Evolutionary conservation across 2,113 vertebrate species (phyloP), one percentile per base, ranked within the genome.

Genomic region (Gallinago undulata): DNA sequence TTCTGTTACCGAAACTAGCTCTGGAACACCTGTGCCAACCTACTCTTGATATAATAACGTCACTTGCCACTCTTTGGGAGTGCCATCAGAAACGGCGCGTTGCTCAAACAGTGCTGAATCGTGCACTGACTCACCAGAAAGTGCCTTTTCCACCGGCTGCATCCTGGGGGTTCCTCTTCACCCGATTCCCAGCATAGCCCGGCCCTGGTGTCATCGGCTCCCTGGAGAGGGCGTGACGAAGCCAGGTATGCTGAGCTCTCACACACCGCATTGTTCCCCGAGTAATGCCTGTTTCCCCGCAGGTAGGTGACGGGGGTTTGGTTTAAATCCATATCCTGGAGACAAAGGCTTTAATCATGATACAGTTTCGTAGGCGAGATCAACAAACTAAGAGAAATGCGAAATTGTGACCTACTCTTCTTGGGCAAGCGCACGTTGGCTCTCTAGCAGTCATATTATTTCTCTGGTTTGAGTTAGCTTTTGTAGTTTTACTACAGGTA

Each of bases 71-170:
- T 59, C 5, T 24, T 6, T 47, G 77, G 51, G 60, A 96, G 60
- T 21, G 73, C 48, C 75, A 45, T 30, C 7, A 28, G 74, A 59
- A 77, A 43, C 0, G 0, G 17, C 0, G 1, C 1, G 1, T 74
- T 93, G 72, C 89, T 57, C 51, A 31, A 89, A n/a, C 22, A 37
- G 77, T 41, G 10, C 47, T 7, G 64, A 60, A 39, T 45, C 0
- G 5, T 22, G 7, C 4, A 16, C 55, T 93, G 92, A 86, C 75
- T 94, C 79, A 87, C 57, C 53, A 21, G 17, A 76, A 87, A 79
- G 50, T 6, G 72, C 43, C 64, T 47, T 73, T 62, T 43, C 41
- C 68, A n/a, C 56, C 33, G 1, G 31, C 16, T 22, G n/a, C 77
- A 31, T 75, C 62, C 62, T 1, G 24, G 39, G 59, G 82, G 39